Percentiles rank a stretch among this genome's conserved stretches.
Evolutionary conservation across 2,797 vertebrate genomes (phyloP).

Genomic region (Scyliorhinus canicula): DNA sequence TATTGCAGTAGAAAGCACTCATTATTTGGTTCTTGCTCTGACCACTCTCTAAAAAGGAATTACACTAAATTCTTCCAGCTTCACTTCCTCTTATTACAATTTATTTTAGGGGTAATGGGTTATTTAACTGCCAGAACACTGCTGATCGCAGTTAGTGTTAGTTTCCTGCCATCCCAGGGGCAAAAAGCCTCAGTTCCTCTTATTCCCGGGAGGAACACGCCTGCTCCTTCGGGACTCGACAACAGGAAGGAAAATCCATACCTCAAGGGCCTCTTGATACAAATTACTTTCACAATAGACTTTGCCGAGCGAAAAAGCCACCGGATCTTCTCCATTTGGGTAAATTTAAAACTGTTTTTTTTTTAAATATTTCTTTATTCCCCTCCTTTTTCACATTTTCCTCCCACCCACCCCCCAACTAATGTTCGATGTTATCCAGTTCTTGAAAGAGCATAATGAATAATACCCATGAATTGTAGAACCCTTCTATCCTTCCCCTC

Average conservation of each 20-base stretch:
- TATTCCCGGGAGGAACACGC: neutral
- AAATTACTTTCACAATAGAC: neutral
- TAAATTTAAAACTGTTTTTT: neutral
- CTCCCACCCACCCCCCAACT: too few species aligned
- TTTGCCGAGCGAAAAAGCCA: neutral
- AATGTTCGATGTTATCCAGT: too few species aligned
- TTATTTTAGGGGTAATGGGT: neutral
- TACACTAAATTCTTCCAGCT: neutral
- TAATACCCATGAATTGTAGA: too few species aligned
- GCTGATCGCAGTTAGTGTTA: neutral
- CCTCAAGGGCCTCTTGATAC: neutral
- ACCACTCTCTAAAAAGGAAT: neutral
- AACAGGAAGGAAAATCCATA: neutral
- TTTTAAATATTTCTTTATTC: too few species aligned
- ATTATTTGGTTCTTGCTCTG: neutral
- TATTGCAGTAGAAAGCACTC: neutral
- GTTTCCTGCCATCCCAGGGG: neutral
- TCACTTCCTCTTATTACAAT: neutral
- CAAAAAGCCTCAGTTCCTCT: neutral
- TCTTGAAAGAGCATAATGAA: too few species aligned
- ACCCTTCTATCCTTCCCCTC: too few species aligned
- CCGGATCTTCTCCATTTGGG: neutral
- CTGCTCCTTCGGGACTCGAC: neutral
- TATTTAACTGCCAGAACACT: neutral
- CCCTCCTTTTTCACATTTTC: too few species aligned